Evolutionary conservation across 2,888 invertebrate genomes (phyloP).

Genomic region (Acanthococcus lagerstroemiae): DNA sequence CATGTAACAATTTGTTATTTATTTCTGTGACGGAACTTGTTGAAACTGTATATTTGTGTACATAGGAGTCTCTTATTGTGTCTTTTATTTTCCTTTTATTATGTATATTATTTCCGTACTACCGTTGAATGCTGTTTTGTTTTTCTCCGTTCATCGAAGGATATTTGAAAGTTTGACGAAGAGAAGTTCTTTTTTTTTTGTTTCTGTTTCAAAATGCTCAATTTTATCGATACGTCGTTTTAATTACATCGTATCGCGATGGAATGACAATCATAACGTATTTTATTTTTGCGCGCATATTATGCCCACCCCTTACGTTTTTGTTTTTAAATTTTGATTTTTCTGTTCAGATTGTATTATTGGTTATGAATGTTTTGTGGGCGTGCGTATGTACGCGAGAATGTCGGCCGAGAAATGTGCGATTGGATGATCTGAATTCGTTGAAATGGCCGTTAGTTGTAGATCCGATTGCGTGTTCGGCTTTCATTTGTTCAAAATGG

Average conservation of each 20-base stretch:
- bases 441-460: too few species aligned
- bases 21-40: conserved; percentile 26
- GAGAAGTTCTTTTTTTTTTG: conserved; percentile 2
- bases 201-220: conserved; percentile 13
- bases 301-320: too few species aligned
- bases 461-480: too few species aligned
- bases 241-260: conserved; percentile 16
- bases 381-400: too few species aligned
- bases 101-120: conserved; percentile 3
- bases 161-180: neutral
- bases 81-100: neutral
- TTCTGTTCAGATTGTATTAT: too few species aligned
- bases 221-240: conserved; percentile 26
- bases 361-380: too few species aligned
- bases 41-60: conserved; percentile 15
- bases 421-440: too few species aligned
- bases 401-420: too few species aligned
- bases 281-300: too few species aligned
- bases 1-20: conserved; percentile 28
- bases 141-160: neutral
- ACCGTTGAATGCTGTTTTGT: neutral
- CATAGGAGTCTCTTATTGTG: neutral
- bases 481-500: too few species aligned
- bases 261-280: conserved; percentile 28
- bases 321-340: too few species aligned